Evolutionary conservation across 2,113 vertebrate species (phyloP).

Genomic region (Oryzias melastigma): DNA sequence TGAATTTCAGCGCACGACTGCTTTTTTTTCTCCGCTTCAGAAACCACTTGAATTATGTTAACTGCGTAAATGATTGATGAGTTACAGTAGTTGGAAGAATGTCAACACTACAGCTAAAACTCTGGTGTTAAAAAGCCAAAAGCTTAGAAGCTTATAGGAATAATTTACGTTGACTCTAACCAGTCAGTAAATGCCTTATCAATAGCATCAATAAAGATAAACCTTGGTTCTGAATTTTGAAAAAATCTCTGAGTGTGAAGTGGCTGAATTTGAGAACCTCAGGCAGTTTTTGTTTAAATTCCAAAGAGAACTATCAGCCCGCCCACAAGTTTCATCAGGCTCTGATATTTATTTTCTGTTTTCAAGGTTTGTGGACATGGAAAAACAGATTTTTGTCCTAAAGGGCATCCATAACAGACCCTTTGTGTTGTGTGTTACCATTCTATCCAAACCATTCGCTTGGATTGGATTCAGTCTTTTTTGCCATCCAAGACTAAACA

Average conservation of each 20-base stretch:
- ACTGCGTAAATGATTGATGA: too few species aligned
- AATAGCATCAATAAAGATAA: constrained; percentile 8
- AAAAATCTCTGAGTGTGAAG: too few species aligned
- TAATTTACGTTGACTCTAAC: neutral
- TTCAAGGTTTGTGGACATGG: neutral
- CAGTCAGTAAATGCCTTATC: constrained; percentile 27
- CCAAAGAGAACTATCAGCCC: neutral
- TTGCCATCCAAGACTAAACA: constrained; percentile 23
- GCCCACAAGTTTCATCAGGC: neutral
- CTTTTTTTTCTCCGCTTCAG: too few species aligned
- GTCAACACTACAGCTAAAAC: too few species aligned
- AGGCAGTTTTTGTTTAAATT: neutral
- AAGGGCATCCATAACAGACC: too few species aligned
- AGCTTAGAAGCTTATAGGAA: neutral
- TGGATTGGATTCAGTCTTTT: constrained; percentile 24
- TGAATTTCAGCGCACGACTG: too few species aligned
- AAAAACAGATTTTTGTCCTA: neutral
- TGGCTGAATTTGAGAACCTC: neutral
- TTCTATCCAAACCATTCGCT: constrained; percentile 15
- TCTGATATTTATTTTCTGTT: constrained; percentile 7
- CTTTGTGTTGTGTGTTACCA: constrained; percentile 9
- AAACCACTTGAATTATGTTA: too few species aligned
- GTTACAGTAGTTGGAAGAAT: too few species aligned
- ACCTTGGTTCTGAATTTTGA: neutral
- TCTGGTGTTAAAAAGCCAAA: too few species aligned